A percentile compares a stretch with the other conserved stretches of the same genome.
Conservation (phyloP, 2,888 invertebrate genomes). For the Esperia sulphurella region DNA sequence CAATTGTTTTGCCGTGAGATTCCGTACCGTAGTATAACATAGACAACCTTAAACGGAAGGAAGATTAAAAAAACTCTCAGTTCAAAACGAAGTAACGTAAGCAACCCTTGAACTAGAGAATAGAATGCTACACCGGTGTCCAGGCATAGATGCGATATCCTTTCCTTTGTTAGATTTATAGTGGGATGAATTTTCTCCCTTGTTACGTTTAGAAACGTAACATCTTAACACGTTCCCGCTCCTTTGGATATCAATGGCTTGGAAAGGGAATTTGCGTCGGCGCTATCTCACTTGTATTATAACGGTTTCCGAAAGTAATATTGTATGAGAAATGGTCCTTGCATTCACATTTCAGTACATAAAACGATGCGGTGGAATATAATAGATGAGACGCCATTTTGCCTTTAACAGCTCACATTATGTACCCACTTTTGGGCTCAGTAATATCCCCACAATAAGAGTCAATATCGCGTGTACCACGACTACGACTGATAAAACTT, state of each 20-base stretch:
- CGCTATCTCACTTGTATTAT: slow-evolving; percentile 5
- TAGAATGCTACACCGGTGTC: background rate
- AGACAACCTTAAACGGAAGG: too few relatives aligned
- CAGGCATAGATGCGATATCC: slow-evolving; percentile 19
- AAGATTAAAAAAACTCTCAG: too few relatives aligned
- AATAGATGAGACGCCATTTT: background rate
- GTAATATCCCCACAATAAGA: too few relatives aligned
- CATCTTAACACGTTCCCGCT: slow-evolving; percentile 43
- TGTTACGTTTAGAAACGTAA: slow-evolving; percentile 34
- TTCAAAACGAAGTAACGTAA: background rate
- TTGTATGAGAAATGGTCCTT: background rate
- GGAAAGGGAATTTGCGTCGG: slow-evolving; percentile 28
- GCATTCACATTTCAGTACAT: too few relatives aligned
- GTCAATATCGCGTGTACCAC: too few relatives aligned
- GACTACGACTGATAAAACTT: too few relatives aligned
- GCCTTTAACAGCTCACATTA: too few relatives aligned
- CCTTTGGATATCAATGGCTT: slow-evolving; percentile 35
- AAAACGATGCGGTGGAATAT: background rate
- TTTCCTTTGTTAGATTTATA: slow-evolving; percentile 35
- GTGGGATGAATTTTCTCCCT: slow-evolving; percentile 33
- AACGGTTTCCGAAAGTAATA: slow-evolving; percentile 1
- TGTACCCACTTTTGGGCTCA: background rate
- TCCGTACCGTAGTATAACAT: too few relatives aligned
- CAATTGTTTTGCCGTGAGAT: too few relatives aligned
- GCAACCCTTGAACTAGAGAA: background rate